Base-by-base conservation (phyloP, 2,888 invertebrate genomes). In the Meloe dianella region DNA sequence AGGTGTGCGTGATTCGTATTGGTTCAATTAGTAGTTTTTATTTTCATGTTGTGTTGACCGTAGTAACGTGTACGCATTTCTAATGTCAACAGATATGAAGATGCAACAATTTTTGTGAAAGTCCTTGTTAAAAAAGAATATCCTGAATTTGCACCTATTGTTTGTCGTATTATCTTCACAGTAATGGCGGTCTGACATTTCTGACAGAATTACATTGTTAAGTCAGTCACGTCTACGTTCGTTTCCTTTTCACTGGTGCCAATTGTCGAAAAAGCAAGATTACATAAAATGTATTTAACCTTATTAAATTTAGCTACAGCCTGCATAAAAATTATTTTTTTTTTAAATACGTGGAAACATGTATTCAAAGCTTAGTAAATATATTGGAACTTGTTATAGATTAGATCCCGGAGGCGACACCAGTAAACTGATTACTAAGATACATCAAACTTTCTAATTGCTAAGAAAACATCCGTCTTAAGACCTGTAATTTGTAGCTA, bases 371-470 rank as follows among this genome's bases (percentile, higher is more conserved):
- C n/a, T n/a, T n/a, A n/a, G n/a, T n/a, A n/a, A n/a, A n/a, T n/a
- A n/a, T n/a, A n/a, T n/a, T n/a, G n/a, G n/a, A n/a, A n/a, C n/a
- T n/a, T 27, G 32, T 8, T 32, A 32, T 9, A 32, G 1, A 7
- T 32, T 32, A 32, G n/a, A 57, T 14, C 4, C 27, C 4, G 27
- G 27, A 27, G 4, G 4, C 2, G 29, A 30, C 24, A 35, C 38
- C 20, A 62, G 54, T 3, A 17, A 47, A 51, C 32, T 35, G 61
- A 60, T 60, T 61, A 65, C 65, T 60, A 61, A 61, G 73, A 70
- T 71, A 70, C 68, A 66, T 67, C 63, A 65, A 71, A 73, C 64
- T 73, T 71, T 64, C 71, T 73, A 73, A 73, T 73, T 73, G 67
- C 63, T 69, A 64, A 64, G 69, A 69, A 72, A 73, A 73, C 71